Evolutionary conservation across 2,888 invertebrate species (phyloP), one percentile per base, ranked within the genome.

Genomic region (Cerceris ruficornis): DNA sequence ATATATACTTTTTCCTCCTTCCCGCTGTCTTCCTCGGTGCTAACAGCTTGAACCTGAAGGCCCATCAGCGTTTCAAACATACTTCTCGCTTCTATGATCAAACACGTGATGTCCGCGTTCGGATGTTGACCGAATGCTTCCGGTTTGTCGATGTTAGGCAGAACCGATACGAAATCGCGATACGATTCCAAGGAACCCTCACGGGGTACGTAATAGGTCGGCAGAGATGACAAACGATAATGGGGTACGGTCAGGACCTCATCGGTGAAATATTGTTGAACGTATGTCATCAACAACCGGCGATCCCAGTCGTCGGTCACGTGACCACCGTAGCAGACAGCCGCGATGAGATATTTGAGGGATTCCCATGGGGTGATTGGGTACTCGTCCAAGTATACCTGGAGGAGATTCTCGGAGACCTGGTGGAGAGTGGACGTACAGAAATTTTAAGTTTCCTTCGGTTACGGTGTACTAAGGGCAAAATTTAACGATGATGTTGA

Each of bases 41-140:
- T 77, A 0, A 94, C 93, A 0, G 94, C 93, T 69, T 96, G 95
- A 7, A 96, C 95, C 85, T 97, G 96, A 83, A 98, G 93, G 0
- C 96, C 95, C 91, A 97, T 95, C 54, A 98, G 92, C 0, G 97
- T 97, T 67, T 95, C 95, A 88, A 97, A 97, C 91, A 98, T 93
- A 71, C 94, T 93, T 77, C 95, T 92, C 0, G 97, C 95, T 89
- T 98, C 97, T 89, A 95, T 95, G 55, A 98, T 97, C 58, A 97
- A 94, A 0, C 97, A 97, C 6, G 97, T 95, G 81, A 98, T 97
- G 90, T 98, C 98, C 0, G 98, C 98, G 86, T 98, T 98, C 2
- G 96, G 95, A 92, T 98, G 98, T 90, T 98, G 98, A 0, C 98
- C 98, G 87, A 98, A 96, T 0, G 96, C 96, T 93, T 98, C 97